These are phyloP conservation scores for Salvator merianae DNA, from an alignment of 2,113 vertebrate genomes.

Conservation along the genomic window DNA sequence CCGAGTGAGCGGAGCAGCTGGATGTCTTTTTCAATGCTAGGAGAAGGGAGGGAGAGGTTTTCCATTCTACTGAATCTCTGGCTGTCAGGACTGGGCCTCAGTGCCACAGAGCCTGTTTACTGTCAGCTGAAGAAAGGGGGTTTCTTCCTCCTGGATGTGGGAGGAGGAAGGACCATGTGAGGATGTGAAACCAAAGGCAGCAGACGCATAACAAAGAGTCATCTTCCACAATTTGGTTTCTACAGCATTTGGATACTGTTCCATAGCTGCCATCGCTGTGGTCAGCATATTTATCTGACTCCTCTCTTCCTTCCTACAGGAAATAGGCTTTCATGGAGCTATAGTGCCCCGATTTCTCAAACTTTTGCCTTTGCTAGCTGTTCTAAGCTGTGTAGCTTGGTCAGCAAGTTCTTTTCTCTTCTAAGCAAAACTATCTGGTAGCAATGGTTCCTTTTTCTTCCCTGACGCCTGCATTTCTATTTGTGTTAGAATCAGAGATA, in stretches of 20 bases:
- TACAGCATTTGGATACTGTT: background rate
- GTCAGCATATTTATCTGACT: fast-evolving
- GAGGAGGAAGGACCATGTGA: background rate
- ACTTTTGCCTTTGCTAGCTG: background rate
- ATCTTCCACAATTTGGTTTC: background rate
- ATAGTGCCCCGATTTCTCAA: fast-evolving
- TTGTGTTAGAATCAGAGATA: too few species aligned
- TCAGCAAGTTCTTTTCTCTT: background rate
- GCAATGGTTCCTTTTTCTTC: background rate
- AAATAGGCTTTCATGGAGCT: fast-evolving
- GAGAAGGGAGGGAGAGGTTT: background rate
- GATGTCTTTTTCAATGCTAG: background rate
- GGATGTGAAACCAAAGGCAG: background rate
- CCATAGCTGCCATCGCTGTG: fast-evolving
- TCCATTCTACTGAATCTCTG: background rate
- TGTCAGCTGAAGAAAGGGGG: background rate
- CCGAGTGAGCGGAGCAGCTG: slow-evolving; percentile 20
- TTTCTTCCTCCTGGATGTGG: background rate
- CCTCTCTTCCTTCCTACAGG: background rate
- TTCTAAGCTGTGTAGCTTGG: background rate
- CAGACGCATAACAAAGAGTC: too few species aligned
- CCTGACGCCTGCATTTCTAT: background rate
- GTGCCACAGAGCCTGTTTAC: background rate
- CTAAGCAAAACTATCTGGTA: background rate
- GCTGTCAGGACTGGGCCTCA: background rate